Percentiles rank a stretch among this genome's conserved stretches.
phyloP scores from a whole-genome alignment of 2,888 invertebrate genomes.

The Caenorhabditis sp. region DNA sequence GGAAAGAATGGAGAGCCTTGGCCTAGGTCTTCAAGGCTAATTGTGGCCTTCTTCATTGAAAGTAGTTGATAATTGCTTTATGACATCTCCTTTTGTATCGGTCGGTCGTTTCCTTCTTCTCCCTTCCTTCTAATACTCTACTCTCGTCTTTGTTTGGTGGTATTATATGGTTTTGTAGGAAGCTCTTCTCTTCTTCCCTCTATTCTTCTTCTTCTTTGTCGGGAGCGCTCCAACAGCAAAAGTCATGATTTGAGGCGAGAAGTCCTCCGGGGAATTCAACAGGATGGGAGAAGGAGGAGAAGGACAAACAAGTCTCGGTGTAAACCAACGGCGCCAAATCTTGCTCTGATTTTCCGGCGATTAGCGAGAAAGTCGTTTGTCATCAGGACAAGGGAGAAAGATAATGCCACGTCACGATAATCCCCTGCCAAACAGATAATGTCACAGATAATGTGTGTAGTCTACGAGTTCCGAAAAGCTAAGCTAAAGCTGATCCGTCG shows the following conservation, averaged over 20 bases:
- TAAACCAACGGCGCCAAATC: background rate
- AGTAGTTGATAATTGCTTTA: constrained; percentile 42
- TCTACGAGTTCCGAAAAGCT: background rate
- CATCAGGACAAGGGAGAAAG: background rate
- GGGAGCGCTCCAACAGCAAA: constrained; percentile 16
- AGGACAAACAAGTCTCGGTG: background rate
- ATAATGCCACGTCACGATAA: constrained; percentile 6
- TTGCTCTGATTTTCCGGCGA: constrained; percentile 6
- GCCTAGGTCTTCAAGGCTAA: background rate
- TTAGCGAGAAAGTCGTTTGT: background rate
- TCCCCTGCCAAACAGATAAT: background rate
- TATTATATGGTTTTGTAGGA: constrained; percentile 39
- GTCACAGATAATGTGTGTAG: background rate
- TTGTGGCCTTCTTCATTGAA: background rate
- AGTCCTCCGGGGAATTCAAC: constrained; percentile 28
- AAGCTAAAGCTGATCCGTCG: too few species aligned
- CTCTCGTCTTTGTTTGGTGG: constrained; percentile 32
- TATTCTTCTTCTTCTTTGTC: background rate
- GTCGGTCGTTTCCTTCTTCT: background rate
- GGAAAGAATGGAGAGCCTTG: background rate
- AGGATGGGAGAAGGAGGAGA: constrained; percentile 1
- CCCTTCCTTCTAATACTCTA: constrained; percentile 3
- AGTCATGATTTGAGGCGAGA: constrained; percentile 36
- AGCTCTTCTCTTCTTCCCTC: constrained; percentile 5
- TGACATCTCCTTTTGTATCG: constrained; percentile 7